Conservation (phyloP, 2,797 vertebrate genomes). For the Chrosomus eos region DNA sequence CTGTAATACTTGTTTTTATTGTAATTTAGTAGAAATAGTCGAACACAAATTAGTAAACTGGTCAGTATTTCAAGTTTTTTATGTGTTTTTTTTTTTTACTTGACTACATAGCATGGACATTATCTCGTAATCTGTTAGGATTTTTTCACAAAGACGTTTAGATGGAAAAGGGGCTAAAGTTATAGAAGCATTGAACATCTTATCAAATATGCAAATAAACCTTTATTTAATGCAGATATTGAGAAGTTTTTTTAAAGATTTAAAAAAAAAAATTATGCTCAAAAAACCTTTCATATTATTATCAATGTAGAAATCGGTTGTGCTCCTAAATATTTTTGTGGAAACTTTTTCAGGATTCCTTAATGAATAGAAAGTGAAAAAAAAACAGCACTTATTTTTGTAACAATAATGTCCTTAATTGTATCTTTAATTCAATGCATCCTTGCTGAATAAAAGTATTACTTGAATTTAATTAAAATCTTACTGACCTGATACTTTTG, state of each 20-base stretch:
- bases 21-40: too few relatives aligned
- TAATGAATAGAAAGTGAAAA: neutral
- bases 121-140: neutral
- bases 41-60: neutral
- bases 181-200: neutral
- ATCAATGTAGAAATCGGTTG: neutral
- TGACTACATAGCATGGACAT: neutral
- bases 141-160: neutral
- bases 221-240: neutral
- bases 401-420: neutral
- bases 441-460: neutral
- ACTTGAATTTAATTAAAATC: neutral
- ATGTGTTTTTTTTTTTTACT: neutral
- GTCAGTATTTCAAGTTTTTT: neutral
- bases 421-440: neutral
- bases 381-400: neutral
- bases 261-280: too few relatives aligned
- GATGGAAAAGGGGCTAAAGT: neutral
- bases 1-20: neutral
- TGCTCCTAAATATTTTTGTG: neutral
- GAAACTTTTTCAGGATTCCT: neutral
- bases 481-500: neutral
- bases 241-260: too few relatives aligned
- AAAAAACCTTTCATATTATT: neutral
- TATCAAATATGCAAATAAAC: conserved; percentile 7